phyloP scores from a whole-genome alignment of 1,140 invertebrate species.

The Trichomalopsis sarcophagae region DNA sequence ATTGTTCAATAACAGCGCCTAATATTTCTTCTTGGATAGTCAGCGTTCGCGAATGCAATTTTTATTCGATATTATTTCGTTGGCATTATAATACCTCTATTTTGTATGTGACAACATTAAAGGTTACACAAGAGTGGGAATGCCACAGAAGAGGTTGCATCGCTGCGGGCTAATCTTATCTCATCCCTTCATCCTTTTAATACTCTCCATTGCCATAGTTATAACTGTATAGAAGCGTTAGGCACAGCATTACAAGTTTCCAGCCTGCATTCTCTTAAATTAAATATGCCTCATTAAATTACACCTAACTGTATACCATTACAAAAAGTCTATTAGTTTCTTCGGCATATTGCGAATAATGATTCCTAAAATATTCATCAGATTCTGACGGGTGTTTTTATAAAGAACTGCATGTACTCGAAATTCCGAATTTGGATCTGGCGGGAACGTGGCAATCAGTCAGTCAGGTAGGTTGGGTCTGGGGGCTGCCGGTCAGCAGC shows the following conservation, averaged over 20 bases:
- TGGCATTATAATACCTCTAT: neutral
- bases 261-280: conserved; percentile 41
- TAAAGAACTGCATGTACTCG: neutral
- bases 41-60: too few species aligned
- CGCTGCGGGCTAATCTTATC: conserved; percentile 65
- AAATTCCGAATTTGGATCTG: neutral
- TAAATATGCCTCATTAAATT: neutral
- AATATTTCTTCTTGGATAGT: too few species aligned
- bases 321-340: neutral
- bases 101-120: neutral
- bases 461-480: conserved; percentile 41
- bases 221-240: neutral
- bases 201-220: conserved; percentile 52
- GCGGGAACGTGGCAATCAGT: neutral
- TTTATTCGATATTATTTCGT: neutral
- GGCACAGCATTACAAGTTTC: conserved; percentile 23
- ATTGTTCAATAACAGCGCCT: neutral
- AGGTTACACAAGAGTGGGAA: neutral
- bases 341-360: neutral
- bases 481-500: conserved; percentile 20
- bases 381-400: neutral
- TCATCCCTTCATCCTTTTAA: conserved; percentile 67
- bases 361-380: neutral
- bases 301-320: neutral
- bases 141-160: conserved; percentile 53